These are phyloP conservation scores for Polylopha cassiicola DNA, from an alignment of 2,888 invertebrate genomes.

Conservation along the genomic window DNA sequence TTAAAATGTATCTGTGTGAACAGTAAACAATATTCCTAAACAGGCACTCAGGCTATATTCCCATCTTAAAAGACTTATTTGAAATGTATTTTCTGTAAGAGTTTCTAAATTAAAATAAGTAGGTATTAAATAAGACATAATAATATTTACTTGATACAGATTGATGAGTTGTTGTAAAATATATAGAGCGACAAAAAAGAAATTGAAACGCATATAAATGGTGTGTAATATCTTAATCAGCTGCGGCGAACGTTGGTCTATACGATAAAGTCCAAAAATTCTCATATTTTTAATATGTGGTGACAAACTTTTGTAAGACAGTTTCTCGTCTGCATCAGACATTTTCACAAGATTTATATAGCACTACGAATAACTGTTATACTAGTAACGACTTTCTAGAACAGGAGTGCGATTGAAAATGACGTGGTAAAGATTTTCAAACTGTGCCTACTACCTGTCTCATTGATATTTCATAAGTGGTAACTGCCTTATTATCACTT, in stretches of 20 bases:
- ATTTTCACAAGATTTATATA: conserved; percentile 10
- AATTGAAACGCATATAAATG: conserved; percentile 35
- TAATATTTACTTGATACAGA: conserved; percentile 39
- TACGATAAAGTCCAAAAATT: conserved; percentile 37
- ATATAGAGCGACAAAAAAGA: conserved; percentile 37
- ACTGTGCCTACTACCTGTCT: no score
- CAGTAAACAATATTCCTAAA: no score
- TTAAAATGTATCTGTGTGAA: no score
- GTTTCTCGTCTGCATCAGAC: conserved; percentile 27
- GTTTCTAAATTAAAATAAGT: no score
- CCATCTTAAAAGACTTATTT: not conserved
- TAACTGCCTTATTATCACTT: conserved; percentile 2
- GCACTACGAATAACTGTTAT: conserved; percentile 18
- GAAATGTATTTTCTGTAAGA: not conserved
- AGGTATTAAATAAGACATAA: not conserved
- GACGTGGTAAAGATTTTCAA: no score
- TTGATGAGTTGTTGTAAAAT: conserved; percentile 43
- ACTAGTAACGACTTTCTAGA: no score
- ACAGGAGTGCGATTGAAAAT: no score
- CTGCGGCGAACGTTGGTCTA: conserved; percentile 33
- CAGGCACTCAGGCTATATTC: conserved; percentile 12
- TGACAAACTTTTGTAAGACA: conserved; percentile 37
- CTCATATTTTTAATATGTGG: conserved; percentile 40
- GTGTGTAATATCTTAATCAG: conserved; percentile 33
- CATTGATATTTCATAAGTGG: no score